Evolutionary conservation across 2,113 vertebrate species (phyloP), one percentile per base, ranked within the genome.

Genomic region (Trochalopteron elliotii): DNA sequence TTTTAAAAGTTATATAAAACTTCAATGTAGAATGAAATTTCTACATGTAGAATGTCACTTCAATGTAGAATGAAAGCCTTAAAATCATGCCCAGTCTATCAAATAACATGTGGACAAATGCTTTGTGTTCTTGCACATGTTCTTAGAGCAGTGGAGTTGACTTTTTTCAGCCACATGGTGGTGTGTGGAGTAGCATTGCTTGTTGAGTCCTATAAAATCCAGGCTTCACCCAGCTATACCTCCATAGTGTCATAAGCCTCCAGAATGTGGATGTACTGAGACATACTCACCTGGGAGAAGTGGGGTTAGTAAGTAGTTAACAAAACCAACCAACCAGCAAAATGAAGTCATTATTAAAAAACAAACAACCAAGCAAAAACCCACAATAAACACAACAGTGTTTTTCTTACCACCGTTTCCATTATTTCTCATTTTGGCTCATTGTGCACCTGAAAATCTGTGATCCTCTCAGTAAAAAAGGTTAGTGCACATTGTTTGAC

Each of bases 401-500:
- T 8, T 37, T 11, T 82, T 86, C 35, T 76, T n/a, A 12, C 4
- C 5, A 22, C 16, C 1, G 1, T 89, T 90, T 75, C 59, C 11
- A 9, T 83, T 83, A 45, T 24, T 70, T 93, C 30, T 83, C 11
- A 18, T 77, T 93, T 75, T 89, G 55, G 57, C 33, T 82, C 5
- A 18, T 7, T 52, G 27, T 57, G 16, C 49, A 22, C 17, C 71
- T 80, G 42, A 75, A 92, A 89, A 76, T 61, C 53, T 57, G 5
- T 52, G 37, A 57, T 90, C 55, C n/a, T 63, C 21, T 70, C 15
- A 42, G 53, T 65, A 56, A 85, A 89, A 89, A 86, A 45, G 71
- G 70, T 95, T 94, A 93, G 92, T 75, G 42, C 35, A 65, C 37
- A 30, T 71, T 92, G 63, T 90, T 97, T 97, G 82, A 95, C 61